These are phyloP conservation scores for Rhabdophis nuchalis DNA, from an alignment of 2,797 vertebrate genomes.

Conservation along the genomic window DNA sequence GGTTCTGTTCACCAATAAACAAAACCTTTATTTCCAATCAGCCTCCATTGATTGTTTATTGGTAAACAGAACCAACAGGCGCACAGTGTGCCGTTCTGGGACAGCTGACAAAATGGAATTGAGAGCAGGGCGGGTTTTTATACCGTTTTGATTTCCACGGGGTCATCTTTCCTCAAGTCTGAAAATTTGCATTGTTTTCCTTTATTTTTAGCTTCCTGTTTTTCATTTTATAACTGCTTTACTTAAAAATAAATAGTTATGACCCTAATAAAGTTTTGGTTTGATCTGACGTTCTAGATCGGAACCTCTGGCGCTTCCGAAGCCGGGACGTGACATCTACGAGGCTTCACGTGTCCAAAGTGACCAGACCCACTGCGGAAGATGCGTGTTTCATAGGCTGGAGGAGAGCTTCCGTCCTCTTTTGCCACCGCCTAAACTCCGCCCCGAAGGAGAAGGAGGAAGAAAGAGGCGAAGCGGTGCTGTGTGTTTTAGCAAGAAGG, in stretches of 20 bases:
- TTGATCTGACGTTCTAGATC: background rate
- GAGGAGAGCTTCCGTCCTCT: background rate
- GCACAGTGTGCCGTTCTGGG: too few relatives aligned
- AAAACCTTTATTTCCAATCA: too few relatives aligned
- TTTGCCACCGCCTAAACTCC: background rate
- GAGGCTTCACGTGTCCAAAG: background rate
- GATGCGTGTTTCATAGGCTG: background rate
- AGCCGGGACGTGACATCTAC: background rate
- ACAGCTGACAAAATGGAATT: too few relatives aligned
- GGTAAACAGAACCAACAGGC: too few relatives aligned
- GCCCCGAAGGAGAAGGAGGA: conserved; percentile 3
- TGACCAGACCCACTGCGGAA: background rate
- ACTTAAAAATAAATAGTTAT: background rate
- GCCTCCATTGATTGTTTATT: too few relatives aligned
- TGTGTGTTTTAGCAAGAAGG: background rate
- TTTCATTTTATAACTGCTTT: background rate
- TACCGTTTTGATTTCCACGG: too few relatives aligned
- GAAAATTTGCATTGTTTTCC: background rate
- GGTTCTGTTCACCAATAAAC: too few relatives aligned
- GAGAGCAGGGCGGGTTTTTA: too few relatives aligned
- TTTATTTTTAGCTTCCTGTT: background rate
- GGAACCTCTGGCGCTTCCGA: background rate
- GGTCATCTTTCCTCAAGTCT: background rate
- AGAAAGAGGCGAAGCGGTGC: background rate
- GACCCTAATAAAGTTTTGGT: background rate